These are phyloP conservation scores for Hemichromis elongatus DNA, from an alignment of 2,113 vertebrate species.

Conservation along the genomic window DNA sequence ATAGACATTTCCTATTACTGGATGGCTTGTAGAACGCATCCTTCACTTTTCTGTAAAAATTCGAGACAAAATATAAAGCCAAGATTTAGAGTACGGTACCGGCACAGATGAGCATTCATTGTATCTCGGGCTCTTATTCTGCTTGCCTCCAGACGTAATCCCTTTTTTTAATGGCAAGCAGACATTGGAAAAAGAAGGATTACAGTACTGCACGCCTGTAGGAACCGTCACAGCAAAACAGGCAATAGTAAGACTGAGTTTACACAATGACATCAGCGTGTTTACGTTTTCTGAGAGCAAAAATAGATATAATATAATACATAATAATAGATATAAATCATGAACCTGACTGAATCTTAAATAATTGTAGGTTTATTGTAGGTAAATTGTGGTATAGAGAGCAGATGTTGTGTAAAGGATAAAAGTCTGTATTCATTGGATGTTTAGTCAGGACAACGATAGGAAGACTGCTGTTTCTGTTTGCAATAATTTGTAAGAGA, in stretches of 20 bases:
- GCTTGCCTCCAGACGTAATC: background rate
- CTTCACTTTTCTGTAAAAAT: background rate
- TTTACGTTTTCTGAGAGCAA: background rate
- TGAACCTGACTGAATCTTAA: background rate
- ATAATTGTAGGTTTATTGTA: background rate
- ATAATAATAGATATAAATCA: background rate
- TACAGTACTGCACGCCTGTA: background rate
- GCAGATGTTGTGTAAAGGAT: background rate
- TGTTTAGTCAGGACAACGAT: background rate
- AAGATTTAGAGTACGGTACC: background rate
- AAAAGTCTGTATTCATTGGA: background rate
- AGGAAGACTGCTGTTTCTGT: background rate
- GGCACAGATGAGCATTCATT: background rate
- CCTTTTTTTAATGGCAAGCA: background rate
- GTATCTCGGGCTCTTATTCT: background rate
- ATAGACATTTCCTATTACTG: background rate
- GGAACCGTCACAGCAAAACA: background rate
- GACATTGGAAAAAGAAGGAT: background rate
- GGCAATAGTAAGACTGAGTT: background rate
- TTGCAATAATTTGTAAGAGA: background rate
- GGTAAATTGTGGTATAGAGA: background rate
- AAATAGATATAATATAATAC: background rate
- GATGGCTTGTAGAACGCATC: background rate
- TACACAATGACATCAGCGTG: background rate
- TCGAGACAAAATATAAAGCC: background rate